Conservation (phyloP, 2,797 vertebrate genomes). For the Parotocinclus haroldoi region DNA sequence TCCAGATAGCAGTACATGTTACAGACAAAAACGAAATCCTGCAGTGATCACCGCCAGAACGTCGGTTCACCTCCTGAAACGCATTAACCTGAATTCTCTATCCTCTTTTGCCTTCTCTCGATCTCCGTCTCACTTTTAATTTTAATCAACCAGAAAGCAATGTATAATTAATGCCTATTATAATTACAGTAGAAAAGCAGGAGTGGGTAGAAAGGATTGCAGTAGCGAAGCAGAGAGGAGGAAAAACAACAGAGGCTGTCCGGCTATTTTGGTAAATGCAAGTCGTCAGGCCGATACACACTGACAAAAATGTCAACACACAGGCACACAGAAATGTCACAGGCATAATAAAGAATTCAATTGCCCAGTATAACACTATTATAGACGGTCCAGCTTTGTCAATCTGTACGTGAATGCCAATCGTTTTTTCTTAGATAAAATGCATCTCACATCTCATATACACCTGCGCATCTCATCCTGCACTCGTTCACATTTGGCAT, state of each 20-base stretch:
- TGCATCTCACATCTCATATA: conserved; percentile 18
- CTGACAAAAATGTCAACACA: conserved; percentile 9
- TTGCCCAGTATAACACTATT: conserved; percentile 5
- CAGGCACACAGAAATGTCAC: conserved; percentile 8
- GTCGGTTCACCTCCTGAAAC: conserved; percentile 44
- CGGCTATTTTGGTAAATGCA: conserved; percentile 18
- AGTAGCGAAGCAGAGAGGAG: conserved; percentile 19
- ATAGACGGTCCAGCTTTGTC: background rate
- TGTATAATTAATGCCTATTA: conserved; percentile 74
- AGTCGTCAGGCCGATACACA: conserved; percentile 21
- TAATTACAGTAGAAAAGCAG: conserved; percentile 61
- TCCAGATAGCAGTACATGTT: too few species aligned
- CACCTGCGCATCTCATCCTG: too few species aligned
- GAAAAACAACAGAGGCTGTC: conserved; percentile 13
- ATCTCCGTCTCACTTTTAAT: conserved; percentile 24
- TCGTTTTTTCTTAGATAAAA: conserved; percentile 9
- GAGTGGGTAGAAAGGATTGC: conserved; percentile 32
- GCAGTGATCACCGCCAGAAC: conserved; percentile 38
- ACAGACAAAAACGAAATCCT: too few species aligned
- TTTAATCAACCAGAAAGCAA: conserved; percentile 59
- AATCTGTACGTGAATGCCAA: conserved; percentile 6
- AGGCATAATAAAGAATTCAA: conserved; percentile 12
- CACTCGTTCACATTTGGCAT: conserved; percentile 16
- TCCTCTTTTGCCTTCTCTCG: conserved; percentile 1
- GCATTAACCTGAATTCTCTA: conserved; percentile 19